Conservation (phyloP, 2,888 invertebrate species). For the Clanis bilineata region DNA sequence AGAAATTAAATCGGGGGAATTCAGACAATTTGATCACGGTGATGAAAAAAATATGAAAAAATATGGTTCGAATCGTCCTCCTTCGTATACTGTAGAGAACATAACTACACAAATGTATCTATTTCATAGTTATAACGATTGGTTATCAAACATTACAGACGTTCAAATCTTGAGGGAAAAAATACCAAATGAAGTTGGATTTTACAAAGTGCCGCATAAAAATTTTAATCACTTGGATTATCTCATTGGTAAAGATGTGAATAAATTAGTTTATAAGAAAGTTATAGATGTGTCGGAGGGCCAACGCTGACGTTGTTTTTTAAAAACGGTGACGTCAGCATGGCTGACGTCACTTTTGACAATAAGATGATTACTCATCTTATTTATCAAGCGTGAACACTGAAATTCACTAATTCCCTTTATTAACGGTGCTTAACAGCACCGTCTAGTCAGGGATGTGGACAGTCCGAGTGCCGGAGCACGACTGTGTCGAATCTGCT, state of each 20-base stretch:
- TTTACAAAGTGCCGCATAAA: conserved; percentile 30
- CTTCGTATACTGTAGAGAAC: conserved; percentile 32
- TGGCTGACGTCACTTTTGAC: too few relatives aligned
- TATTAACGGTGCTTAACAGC: too few relatives aligned
- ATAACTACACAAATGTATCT: conserved; percentile 35
- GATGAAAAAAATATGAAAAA: conserved; percentile 22
- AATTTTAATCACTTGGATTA: conserved; percentile 42
- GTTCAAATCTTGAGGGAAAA: conserved; percentile 20
- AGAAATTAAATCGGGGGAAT: conserved; percentile 27
- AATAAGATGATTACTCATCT: too few relatives aligned
- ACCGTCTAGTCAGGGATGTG: too few relatives aligned
- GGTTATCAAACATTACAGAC: conserved; percentile 26
- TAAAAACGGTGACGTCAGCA: too few relatives aligned
- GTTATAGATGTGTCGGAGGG: too few relatives aligned
- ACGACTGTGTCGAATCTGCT: too few relatives aligned
- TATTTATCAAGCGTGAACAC: too few relatives aligned
- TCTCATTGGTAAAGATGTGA: conserved; percentile 33
- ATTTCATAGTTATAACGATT: conserved; percentile 36
- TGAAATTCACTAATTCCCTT: too few relatives aligned
- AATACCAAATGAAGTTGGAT: conserved; percentile 34
- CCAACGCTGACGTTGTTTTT: too few relatives aligned
- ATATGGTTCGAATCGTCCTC: conserved; percentile 28
- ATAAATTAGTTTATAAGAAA: conserved; percentile 29
- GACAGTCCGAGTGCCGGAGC: too few relatives aligned
- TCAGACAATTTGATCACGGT: conserved; percentile 36